Evolutionary conservation across 1,140 invertebrate species (phyloP).

Genomic region (Drosophila nannoptera): DNA sequence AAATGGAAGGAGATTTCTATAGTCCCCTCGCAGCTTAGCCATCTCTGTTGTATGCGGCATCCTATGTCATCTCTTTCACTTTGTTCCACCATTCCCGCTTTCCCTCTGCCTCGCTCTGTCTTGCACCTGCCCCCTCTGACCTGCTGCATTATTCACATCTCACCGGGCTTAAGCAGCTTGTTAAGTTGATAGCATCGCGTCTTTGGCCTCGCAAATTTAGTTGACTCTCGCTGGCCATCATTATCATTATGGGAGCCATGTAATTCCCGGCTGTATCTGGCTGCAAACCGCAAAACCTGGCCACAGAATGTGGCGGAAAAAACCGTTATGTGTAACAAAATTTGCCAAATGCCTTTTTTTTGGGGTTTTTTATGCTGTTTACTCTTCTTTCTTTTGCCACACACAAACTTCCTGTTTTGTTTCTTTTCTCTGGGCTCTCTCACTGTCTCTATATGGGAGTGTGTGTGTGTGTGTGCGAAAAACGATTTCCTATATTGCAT

Average conservation of each 20-base stretch:
- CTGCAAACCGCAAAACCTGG: constrained; percentile 13
- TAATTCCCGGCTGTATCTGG: constrained; percentile 6
- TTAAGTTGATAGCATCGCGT: constrained; percentile 4
- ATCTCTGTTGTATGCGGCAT: no score
- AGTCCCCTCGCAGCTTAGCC: no score
- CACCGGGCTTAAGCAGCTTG: constrained; percentile 3
- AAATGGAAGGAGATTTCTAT: no score
- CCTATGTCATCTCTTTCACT: neutral
- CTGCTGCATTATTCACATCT: constrained; percentile 7
- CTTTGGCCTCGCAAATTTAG: constrained; percentile 12
- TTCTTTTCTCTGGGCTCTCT: constrained; percentile 19
- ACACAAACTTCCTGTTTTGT: constrained; percentile 75
- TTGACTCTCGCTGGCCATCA: constrained; percentile 15
- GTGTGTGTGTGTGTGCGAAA: constrained; percentile 63
- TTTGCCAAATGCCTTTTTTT: constrained; percentile 18
- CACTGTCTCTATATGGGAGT: constrained; percentile 51
- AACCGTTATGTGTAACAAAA: constrained; percentile 27
- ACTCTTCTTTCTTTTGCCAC: constrained; percentile 7
- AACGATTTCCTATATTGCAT: constrained; percentile 78
- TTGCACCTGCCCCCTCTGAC: neutral
- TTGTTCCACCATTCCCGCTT: neutral
- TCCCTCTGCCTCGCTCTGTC: neutral
- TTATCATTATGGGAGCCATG: constrained; percentile 24
- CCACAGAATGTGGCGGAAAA: constrained; percentile 4
- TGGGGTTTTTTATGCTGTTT: no score